A percentile compares a stretch with the other conserved stretches of the same genome.
These are phyloP conservation scores for Seriola quinqueradiata DNA, from an alignment of 2,113 vertebrate genomes.

Conservation along the genomic window DNA sequence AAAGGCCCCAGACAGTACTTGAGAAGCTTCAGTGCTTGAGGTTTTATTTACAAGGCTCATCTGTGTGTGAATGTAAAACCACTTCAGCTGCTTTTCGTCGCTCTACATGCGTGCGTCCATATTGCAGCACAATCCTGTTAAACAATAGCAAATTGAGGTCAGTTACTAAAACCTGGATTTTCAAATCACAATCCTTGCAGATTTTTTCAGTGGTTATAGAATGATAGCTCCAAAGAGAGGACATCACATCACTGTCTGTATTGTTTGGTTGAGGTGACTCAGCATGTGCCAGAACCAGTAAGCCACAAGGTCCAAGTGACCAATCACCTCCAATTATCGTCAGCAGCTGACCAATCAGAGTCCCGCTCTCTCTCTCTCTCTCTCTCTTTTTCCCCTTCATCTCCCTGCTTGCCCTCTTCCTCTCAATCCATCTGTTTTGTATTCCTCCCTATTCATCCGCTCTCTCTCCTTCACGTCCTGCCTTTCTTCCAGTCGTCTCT, in stretches of 20 bases:
- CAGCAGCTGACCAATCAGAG: slow-evolving; percentile 45
- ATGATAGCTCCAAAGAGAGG: not conserved
- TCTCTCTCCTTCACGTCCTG: slow-evolving; percentile 1
- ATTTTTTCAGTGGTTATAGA: no score
- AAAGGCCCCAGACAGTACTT: not conserved
- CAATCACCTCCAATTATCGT: slow-evolving; percentile 48
- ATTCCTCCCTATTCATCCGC: slow-evolving; percentile 40
- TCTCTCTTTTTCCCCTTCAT: not conserved
- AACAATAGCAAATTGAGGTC: not conserved
- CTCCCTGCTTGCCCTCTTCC: not conserved
- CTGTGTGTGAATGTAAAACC: not conserved
- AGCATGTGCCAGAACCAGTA: slow-evolving; percentile 43
- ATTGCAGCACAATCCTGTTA: not conserved
- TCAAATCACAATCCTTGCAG: not conserved
- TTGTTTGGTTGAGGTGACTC: slow-evolving; percentile 48
- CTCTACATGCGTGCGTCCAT: not conserved
- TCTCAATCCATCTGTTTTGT: slow-evolving; percentile 52
- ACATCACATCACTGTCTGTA: slow-evolving; percentile 6
- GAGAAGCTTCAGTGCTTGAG: not conserved
- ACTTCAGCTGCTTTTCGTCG: not conserved
- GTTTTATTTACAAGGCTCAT: not conserved
- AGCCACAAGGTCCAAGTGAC: slow-evolving; percentile 28
- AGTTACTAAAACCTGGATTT: not conserved
- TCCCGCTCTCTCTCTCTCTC: not conserved
- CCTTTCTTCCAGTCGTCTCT: slow-evolving; percentile 42